Evolutionary conservation across 2,797 vertebrate genomes (phyloP).

Genomic region (Diplodus puntazzo): DNA sequence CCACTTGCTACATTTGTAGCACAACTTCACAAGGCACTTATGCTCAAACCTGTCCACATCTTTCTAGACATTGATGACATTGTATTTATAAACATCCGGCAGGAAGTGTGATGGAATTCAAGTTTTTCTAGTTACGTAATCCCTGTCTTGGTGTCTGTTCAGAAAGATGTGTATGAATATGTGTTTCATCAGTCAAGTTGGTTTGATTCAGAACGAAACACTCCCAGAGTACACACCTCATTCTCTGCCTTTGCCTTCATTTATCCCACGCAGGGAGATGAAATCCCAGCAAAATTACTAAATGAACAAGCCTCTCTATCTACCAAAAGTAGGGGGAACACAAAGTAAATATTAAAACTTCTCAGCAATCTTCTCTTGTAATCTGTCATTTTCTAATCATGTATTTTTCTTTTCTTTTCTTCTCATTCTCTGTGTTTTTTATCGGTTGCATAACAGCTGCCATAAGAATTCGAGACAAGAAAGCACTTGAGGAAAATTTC

Average conservation of each 20-base stretch:
- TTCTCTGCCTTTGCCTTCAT: background rate
- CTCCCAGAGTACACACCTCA: background rate
- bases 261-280: background rate
- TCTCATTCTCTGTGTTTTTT: background rate
- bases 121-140: background rate
- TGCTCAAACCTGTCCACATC: background rate
- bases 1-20: no score
- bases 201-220: constrained; percentile 6
- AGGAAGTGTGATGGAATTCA: background rate
- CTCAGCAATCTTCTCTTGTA: background rate
- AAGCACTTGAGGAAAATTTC: background rate
- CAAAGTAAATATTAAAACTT: background rate
- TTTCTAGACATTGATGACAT: background rate
- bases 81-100: background rate
- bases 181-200: background rate
- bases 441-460: background rate
- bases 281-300: background rate
- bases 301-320: background rate
- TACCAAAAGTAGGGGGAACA: background rate
- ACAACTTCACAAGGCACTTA: background rate
- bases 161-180: background rate
- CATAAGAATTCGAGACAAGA: background rate
- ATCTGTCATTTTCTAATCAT: background rate
- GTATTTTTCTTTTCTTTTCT: background rate
- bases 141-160: background rate